phyloP scores from a whole-genome alignment of 2,113 vertebrate genomes.

The Phrynosoma platyrhinos region DNA sequence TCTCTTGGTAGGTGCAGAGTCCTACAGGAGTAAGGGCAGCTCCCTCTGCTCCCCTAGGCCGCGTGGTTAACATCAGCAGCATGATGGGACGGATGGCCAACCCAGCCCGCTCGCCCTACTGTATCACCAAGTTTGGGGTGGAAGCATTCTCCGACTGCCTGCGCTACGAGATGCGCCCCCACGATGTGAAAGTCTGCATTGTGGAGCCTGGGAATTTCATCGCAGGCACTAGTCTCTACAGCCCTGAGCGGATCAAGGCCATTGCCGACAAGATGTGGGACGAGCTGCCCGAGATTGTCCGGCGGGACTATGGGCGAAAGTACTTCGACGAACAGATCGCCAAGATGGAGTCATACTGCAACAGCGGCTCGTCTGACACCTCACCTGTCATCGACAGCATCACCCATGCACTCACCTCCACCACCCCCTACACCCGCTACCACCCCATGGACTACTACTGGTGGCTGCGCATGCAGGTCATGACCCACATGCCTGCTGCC shows the following conservation, averaged over 20 bases:
- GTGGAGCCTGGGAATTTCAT: constrained; percentile 86
- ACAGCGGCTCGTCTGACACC: constrained; percentile 75
- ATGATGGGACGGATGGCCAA: constrained; percentile 84
- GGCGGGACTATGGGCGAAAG: constrained; percentile 79
- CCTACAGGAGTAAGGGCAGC: too few species aligned
- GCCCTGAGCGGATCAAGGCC: constrained; percentile 78
- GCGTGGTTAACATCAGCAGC: constrained; percentile 83
- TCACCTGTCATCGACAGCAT: constrained; percentile 74
- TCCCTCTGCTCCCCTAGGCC: constrained; percentile 60
- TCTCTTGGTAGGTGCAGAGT: too few species aligned
- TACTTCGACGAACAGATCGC: constrained; percentile 82
- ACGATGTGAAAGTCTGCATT: constrained; percentile 82
- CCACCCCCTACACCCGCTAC: constrained; percentile 79
- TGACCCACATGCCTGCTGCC: constrained; percentile 81
- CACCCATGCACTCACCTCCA: constrained; percentile 75
- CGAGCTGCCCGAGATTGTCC: constrained; percentile 77
- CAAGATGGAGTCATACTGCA: constrained; percentile 80
- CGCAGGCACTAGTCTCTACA: constrained; percentile 80
- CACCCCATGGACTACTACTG: constrained; percentile 88
- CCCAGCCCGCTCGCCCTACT: constrained; percentile 78
- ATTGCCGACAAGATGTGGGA: constrained; percentile 83
- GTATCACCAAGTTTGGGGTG: constrained; percentile 83
- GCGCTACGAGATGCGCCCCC: constrained; percentile 80
- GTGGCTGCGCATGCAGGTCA: constrained; percentile 85
- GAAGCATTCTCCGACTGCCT: constrained; percentile 86